phyloP scores from a whole-genome alignment of 2,113 vertebrate species.

The Misgurnus mizolepis region DNA sequence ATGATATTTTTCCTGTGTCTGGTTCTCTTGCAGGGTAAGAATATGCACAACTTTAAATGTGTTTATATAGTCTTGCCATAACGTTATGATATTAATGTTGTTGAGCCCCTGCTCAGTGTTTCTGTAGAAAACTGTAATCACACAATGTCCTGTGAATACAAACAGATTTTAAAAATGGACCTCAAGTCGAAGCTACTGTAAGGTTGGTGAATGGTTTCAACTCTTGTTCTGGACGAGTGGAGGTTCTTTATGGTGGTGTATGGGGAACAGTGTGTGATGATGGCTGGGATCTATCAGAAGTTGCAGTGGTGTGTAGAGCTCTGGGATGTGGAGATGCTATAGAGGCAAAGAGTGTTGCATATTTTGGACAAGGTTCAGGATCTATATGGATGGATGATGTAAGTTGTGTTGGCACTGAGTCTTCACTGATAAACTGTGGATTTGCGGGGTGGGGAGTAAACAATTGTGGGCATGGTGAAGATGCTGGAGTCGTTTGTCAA shows the following conservation, averaged over 20 bases:
- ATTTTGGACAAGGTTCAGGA: constrained; percentile 8
- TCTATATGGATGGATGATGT: too few species aligned
- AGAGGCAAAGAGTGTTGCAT: neutral
- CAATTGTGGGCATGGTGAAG: neutral
- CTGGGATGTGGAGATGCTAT: neutral
- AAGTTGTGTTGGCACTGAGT: neutral
- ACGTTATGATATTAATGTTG: too few species aligned
- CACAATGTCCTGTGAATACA: too few species aligned
- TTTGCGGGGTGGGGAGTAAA: neutral
- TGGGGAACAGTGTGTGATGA: constrained; percentile 36
- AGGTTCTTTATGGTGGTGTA: neutral
- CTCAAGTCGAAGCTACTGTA: neutral
- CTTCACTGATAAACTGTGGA: neutral
- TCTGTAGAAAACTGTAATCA: too few species aligned
- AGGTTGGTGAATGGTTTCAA: neutral
- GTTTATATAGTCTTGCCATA: too few species aligned
- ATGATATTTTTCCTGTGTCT: neutral
- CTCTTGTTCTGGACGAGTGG: constrained; percentile 36
- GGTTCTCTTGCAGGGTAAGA: constrained; percentile 5
- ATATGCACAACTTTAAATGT: too few species aligned
- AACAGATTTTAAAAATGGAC: neutral
- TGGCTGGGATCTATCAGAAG: neutral
- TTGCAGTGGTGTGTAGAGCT: constrained; percentile 32
- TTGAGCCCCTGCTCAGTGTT: too few species aligned
- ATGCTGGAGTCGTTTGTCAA: too few species aligned